Percentiles rank a stretch among this genome's conserved stretches.
phyloP scores from a whole-genome alignment of 2,797 vertebrate species.

The Myiothlypis chrysogaster region DNA sequence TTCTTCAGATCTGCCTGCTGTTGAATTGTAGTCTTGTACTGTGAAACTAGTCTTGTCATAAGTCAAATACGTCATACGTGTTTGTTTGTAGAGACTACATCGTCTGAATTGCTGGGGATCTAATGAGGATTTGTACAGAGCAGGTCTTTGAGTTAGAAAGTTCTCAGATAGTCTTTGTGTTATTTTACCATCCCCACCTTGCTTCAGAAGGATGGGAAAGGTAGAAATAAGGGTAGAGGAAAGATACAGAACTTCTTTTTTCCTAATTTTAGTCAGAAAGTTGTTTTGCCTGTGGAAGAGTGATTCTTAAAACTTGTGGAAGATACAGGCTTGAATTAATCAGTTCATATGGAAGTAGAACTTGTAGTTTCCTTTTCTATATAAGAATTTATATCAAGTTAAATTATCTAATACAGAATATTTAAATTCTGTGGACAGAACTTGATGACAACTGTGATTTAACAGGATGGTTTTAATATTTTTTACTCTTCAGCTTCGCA shows the following conservation, averaged over 20 bases:
- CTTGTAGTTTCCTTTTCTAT: background rate
- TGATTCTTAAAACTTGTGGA: background rate
- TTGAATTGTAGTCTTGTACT: background rate
- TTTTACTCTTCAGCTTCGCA: background rate
- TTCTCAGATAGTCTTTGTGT: background rate
- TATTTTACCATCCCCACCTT: background rate
- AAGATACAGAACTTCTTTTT: background rate
- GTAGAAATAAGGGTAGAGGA: background rate
- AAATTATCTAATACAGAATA: rapidly evolving
- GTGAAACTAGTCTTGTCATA: rapidly evolving
- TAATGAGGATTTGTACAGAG: background rate
- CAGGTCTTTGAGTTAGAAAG: background rate
- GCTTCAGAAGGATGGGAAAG: background rate
- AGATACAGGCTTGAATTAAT: background rate
- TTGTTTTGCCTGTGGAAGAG: background rate
- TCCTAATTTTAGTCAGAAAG: background rate
- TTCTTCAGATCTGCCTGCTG: background rate
- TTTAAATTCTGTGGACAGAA: background rate
- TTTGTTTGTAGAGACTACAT: background rate
- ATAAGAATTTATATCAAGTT: background rate
- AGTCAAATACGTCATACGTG: rapidly evolving
- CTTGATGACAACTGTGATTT: background rate
- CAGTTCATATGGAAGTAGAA: background rate
- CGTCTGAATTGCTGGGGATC: background rate
- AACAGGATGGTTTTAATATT: background rate